Evolutionary conservation across 2,888 invertebrate genomes (phyloP).

Genomic region (Stomorhina lunata): DNA sequence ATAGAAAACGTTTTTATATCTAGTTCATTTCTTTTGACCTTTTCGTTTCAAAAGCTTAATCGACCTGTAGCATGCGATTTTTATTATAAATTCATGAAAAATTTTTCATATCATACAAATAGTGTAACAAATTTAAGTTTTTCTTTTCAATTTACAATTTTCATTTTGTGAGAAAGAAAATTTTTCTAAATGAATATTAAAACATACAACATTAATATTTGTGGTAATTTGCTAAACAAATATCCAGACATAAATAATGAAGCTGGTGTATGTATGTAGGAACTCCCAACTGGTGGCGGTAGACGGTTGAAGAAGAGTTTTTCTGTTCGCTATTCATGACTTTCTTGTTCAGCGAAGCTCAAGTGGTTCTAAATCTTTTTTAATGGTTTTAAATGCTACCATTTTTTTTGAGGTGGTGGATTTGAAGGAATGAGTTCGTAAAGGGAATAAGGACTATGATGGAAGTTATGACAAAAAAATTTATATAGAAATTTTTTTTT

Average conservation of each 20-base stretch:
- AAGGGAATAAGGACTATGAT: background rate
- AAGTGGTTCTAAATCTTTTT: constrained; percentile 28
- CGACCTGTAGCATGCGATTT: constrained; percentile 3
- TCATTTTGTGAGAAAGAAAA: constrained; percentile 27
- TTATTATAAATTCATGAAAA: background rate
- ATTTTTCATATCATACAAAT: background rate
- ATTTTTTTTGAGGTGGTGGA: background rate
- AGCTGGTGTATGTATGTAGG: no score
- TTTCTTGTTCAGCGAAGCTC: constrained; percentile 35
- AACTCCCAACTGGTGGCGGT: constrained; percentile 20
- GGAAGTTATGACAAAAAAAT: no score
- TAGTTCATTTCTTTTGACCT: background rate
- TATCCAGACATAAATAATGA: constrained; percentile 24
- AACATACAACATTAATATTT: constrained; percentile 12
- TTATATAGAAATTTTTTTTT: no score
- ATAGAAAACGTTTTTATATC: background rate
- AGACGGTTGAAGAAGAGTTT: constrained; percentile 1
- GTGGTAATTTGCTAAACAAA: constrained; percentile 39
- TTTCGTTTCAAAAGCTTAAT: constrained; percentile 3
- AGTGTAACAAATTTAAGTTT: background rate
- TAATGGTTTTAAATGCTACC: constrained; percentile 32
- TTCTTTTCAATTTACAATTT: background rate
- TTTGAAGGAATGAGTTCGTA: background rate
- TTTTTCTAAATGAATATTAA: background rate
- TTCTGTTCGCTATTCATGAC: constrained; percentile 18